Percentiles rank a stretch among this genome's conserved stretches.
These are phyloP conservation scores for Melanaphis sacchari DNA, from an alignment of 1,140 invertebrate genomes.

Conservation along the genomic window DNA sequence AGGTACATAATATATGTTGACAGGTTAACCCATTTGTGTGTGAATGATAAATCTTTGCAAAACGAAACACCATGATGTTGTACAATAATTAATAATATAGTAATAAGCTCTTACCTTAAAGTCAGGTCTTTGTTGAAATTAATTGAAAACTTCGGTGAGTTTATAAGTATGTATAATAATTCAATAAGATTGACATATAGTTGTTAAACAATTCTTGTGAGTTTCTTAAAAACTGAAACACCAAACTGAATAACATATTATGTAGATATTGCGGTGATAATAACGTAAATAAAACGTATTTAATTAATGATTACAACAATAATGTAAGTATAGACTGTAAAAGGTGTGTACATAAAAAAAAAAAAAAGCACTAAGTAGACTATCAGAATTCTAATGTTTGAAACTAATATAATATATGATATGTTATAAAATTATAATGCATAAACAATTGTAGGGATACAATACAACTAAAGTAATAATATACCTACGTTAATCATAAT, in stretches of 20 bases:
- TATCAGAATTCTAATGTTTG: neutral
- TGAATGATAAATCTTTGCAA: constrained; percentile 5
- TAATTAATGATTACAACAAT: neutral
- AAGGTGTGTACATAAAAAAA: neutral
- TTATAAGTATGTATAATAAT: neutral
- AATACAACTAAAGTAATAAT: neutral
- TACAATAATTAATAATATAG: constrained; percentile 16
- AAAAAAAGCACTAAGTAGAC: neutral
- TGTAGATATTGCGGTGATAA: neutral
- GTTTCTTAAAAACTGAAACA: neutral
- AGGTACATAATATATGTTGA: constrained; percentile 10
- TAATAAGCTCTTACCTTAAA: constrained; percentile 4
- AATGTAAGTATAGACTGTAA: neutral
- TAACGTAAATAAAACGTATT: neutral
- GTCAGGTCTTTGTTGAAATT: constrained; percentile 3
- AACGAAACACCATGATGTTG: neutral
- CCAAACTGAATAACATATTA: neutral
- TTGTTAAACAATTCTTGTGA: neutral
- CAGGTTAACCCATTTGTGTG: constrained; percentile 5
- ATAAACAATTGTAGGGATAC: neutral
- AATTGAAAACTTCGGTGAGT: neutral
- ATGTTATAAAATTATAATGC: neutral
- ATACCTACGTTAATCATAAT: neutral
- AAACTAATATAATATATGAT: neutral
- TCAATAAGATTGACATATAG: neutral